These are phyloP conservation scores for Glandiceps talaboti DNA, from an alignment of 53 echinoderm and acorn worm species.

Conservation along the genomic window DNA sequence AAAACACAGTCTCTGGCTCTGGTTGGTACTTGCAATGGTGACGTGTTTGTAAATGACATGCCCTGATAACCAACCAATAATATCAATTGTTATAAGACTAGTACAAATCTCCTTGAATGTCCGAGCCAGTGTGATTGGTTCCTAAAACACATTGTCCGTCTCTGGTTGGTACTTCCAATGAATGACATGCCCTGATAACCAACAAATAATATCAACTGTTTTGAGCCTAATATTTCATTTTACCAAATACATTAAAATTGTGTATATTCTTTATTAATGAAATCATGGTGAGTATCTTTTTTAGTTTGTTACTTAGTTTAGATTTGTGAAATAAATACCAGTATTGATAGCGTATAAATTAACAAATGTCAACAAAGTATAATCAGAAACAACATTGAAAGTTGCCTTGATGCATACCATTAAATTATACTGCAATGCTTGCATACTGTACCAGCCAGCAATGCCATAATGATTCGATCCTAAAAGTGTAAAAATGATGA, in stretches of 20 bases:
- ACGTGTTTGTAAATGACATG: slow-evolving; percentile 78
- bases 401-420: slow-evolving; percentile 18
- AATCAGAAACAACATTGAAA: too few relatives aligned
- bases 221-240: too few relatives aligned
- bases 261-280: too few relatives aligned
- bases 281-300: too few relatives aligned
- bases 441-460: slow-evolving; percentile 85
- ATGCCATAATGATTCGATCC: slow-evolving; percentile 94
- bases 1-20: slow-evolving; percentile 39
- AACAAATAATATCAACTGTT: too few relatives aligned
- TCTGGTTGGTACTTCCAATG: slow-evolving; percentile 71
- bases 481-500: slow-evolving; percentile 8
- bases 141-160: slow-evolving; percentile 42
- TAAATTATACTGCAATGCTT: slow-evolving; percentile 49
- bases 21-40: slow-evolving; percentile 75
- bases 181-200: slow-evolving; percentile 41
- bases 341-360: too few relatives aligned
- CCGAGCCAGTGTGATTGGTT: slow-evolving; percentile 64
- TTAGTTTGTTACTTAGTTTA: too few relatives aligned
- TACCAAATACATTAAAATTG: too few relatives aligned
- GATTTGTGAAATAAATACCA: too few relatives aligned
- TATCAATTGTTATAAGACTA: too few relatives aligned
- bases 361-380: too few relatives aligned
- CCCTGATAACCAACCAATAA: slow-evolving; percentile 13
- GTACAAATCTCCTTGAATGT: slow-evolving; percentile 65